Evolutionary conservation across 30 jellyfish, hydroid and myxozoan genomes (phyloP), one percentile per base, ranked within the genome.

Genomic region (Aurelia sp.): DNA sequence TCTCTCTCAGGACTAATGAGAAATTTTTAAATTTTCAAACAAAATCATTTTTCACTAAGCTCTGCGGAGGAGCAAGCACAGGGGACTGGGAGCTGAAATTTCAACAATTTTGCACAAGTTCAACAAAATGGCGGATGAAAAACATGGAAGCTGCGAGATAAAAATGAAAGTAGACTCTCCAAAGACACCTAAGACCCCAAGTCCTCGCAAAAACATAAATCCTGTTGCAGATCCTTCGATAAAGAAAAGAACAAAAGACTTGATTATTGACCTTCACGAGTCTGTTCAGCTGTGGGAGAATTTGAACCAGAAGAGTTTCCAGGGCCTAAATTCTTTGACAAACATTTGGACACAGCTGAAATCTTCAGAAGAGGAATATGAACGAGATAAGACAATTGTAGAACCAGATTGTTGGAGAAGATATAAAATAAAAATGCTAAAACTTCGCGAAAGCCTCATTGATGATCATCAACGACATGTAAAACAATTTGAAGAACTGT

Each of bases 241-340:
- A 13, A 79, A 73, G 78, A 87, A 93, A 74, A 51, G 97, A 86
- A 70, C 72, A 3, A 66, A 73, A 12, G 97, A 93, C 50, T 41
- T 93, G 51, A 62, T 78, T 4, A 93, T 83, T 15, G 87, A 85
- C 66, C 73, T 93, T 33, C 97, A 93, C 51, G 81, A 81, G 57
- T 70, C 81, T 68, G 79, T 89, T 40, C 97, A 93, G 72, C 50
- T 44, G 58, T 93, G 98, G 98, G 96, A 93, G 60, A 35, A 73
- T 3, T 53, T 65, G 40, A 88, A 83, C 57, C 97, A 76, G 62
- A 52, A 68, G 11, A 93, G 97, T 61, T 93, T 93, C 76, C 96
- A 93, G 47, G 77, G 97, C 5, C 75, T 90, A 48, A 93, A 78
- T 57, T 88, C 98, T 18, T 71, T 93, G 63, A 76, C 64, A 16